These are phyloP conservation scores for Tetropium fuscum DNA, from an alignment of 2,888 invertebrate species.

Conservation along the genomic window DNA sequence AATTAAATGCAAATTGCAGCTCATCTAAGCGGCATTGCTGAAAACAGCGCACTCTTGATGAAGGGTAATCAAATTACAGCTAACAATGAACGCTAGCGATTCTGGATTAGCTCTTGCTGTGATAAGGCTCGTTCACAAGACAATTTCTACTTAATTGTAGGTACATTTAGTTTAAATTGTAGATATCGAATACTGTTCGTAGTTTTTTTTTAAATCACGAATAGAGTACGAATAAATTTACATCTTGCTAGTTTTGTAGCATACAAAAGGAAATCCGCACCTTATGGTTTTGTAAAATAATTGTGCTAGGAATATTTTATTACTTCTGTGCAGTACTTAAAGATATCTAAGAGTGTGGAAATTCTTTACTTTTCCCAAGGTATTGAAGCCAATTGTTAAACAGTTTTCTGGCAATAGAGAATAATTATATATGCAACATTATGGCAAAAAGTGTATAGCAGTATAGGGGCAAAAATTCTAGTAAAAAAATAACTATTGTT, in stretches of 20 bases:
- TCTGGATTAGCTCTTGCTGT: constrained; percentile 38
- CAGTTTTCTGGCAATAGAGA: no score
- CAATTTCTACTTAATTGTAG: constrained; percentile 33
- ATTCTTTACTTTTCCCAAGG: no score
- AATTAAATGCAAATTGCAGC: constrained; percentile 67
- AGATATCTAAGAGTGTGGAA: no score
- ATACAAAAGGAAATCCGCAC: neutral
- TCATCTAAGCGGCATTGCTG: constrained; percentile 66
- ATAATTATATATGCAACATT: no score
- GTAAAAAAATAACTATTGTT: no score
- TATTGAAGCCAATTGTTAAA: no score
- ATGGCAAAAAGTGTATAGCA: no score
- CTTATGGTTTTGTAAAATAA: neutral
- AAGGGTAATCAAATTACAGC: constrained; percentile 65
- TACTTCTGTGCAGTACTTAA: no score
- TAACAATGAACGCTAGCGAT: constrained; percentile 61
- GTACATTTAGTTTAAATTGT: constrained; percentile 12
- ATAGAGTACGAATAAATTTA: neutral
- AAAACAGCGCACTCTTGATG: constrained; percentile 67
- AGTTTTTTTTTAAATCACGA: neutral
- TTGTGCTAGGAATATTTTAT: neutral
- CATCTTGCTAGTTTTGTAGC: neutral
- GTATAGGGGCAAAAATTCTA: no score
- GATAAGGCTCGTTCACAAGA: constrained; percentile 49
- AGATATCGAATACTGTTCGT: constrained; percentile 1